Evolutionary conservation across 2,113 vertebrate species (phyloP), one percentile per base, ranked within the genome.

Genomic region (Halcyon senegalensis): DNA sequence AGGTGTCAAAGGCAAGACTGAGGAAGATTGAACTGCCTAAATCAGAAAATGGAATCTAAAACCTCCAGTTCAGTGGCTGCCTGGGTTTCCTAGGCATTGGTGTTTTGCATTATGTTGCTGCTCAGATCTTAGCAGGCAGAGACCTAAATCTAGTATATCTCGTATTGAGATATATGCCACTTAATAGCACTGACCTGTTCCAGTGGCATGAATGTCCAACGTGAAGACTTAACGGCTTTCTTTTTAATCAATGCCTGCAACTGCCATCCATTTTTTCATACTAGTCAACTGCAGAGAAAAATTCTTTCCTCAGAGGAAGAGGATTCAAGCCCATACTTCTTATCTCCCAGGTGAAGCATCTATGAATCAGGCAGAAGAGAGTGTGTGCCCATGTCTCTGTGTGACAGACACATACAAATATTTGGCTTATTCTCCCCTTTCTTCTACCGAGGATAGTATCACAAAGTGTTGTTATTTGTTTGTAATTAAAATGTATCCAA

Each of bases 31-130:
- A 90, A 62, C 21, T 37, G 16, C n/a, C 44, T 67, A 67, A 92
- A 93, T 94, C 89, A 94, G 75, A 86, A 94, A 95, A 94, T 62
- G 10, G 27, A 90, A 90, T 92, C 82, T 86, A 44, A 77, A 91
- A 13, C 53, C 50, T 76, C 20, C 19, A 37, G 24, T 53, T 80
- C 50, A 30, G 23, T 69, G 44, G 4, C 30, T 83, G 27, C 44
- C 41, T 80, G 17, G 3, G 16, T 73, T 95, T 85, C 7, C 44
- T 73, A 69, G 14, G 9, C 27, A 17, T 7, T 25, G 17, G 7
- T 30, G 15, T 75, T 93, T 79, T 83, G 41, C 39, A 53, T 41
- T 58, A 16, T 16, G 23, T 51, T 90, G 35, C 21, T 84, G 12
- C 30, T 76, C 35, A 83, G 58, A 23, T 19, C 16, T 88, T 73